Conservation (phyloP, 2,797 vertebrate genomes). For the Mormyrops attenuatus region DNA sequence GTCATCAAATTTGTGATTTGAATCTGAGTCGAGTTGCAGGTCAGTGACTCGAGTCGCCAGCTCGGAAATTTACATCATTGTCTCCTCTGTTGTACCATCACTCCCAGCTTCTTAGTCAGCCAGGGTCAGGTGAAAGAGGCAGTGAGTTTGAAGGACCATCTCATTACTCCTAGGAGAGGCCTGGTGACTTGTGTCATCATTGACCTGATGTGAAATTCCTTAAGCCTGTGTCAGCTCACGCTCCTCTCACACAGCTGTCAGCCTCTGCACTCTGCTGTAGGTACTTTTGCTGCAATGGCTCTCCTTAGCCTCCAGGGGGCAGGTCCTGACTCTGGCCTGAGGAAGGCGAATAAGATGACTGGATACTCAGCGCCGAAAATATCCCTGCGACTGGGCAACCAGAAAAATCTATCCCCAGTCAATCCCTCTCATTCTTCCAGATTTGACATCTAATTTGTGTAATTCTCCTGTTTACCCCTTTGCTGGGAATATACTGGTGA, state of each 20-base stretch:
- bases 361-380: neutral
- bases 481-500: neutral
- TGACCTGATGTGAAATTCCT: neutral
- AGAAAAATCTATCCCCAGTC: neutral
- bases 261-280: neutral
- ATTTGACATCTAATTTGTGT: constrained; percentile 40
- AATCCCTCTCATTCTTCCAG: neutral
- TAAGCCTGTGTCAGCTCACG: neutral
- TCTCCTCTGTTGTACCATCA: constrained; percentile 33
- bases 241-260: neutral
- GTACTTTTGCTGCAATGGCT: neutral
- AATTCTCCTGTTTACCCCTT: constrained; percentile 41
- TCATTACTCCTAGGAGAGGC: constrained; percentile 50
- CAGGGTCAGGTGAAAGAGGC: constrained; percentile 28
- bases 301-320: neutral
- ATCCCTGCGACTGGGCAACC: neutral
- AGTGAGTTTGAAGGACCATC: constrained; percentile 39
- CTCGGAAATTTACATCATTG: constrained; percentile 18
- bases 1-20: neutral
- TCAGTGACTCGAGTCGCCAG: neutral
- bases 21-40: neutral
- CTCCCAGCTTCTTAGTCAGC: constrained; percentile 35
- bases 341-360: neutral
- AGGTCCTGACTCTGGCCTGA: neutral
- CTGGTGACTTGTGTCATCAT: constrained; percentile 42